Percentiles rank a stretch among this genome's conserved stretches.
Conservation (phyloP, 2,113 vertebrate genomes). For the Triplophysa rosa region DNA sequence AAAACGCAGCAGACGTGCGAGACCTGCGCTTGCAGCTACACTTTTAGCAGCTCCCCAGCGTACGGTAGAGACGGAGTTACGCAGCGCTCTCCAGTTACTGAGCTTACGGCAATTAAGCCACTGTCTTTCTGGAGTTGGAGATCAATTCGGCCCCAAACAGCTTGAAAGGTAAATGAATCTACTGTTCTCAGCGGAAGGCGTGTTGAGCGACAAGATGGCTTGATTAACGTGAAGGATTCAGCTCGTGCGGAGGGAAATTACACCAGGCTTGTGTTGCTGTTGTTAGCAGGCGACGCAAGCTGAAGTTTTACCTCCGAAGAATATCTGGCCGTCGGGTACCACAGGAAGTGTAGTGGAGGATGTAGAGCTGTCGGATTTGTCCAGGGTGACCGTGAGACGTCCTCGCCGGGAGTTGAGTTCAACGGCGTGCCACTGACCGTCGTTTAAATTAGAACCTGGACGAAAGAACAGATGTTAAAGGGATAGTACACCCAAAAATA, state of each 20-base stretch:
- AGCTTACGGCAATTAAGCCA: conserved; percentile 50
- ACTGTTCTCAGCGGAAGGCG: conserved; percentile 14
- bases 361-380: conserved; percentile 69
- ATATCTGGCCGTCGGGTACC: conserved; percentile 70
- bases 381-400: conserved; percentile 77
- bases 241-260: conserved; percentile 34
- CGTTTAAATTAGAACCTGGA: conserved; percentile 80
- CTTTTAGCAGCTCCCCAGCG: conserved; percentile 15
- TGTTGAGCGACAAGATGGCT: conserved; percentile 11
- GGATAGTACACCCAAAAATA: too few relatives aligned
- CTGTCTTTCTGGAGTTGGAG: conserved; percentile 7
- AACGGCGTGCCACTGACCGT: conserved; percentile 91
- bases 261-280: not conserved
- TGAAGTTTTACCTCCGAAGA: conserved; percentile 82
- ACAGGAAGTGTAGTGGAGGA: conserved; percentile 69
- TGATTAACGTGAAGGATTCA: conserved; percentile 17
- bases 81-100: conserved; percentile 31
- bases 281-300: not conserved
- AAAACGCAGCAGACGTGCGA: not conserved
- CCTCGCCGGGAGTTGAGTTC: conserved; percentile 76
- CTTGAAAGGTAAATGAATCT: conserved; percentile 35
- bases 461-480: not conserved
- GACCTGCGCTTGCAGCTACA: not conserved
- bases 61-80: not conserved
- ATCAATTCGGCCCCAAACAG: conserved; percentile 11